phyloP scores from a whole-genome alignment of 2,888 invertebrate genomes.

The Formica aserva region DNA sequence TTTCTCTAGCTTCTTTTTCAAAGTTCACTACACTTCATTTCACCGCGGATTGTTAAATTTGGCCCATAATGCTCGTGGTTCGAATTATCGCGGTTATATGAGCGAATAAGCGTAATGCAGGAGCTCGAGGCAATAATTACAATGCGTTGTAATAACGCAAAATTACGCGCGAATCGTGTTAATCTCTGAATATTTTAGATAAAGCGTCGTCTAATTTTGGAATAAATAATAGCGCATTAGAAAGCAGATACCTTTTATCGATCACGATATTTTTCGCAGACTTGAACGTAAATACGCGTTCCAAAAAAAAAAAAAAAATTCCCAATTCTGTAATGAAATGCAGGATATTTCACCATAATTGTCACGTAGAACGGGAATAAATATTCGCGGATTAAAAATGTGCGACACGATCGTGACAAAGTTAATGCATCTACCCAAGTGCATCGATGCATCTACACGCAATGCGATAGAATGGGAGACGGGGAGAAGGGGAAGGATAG shows the following conservation, averaged over 20 bases:
- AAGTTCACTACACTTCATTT: conserved; percentile 24
- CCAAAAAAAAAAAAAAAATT: not conserved
- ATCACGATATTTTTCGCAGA: not conserved
- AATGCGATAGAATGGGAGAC: not conserved
- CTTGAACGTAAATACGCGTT: not conserved
- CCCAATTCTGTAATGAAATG: not conserved
- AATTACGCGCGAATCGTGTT: conserved; percentile 78
- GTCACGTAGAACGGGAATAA: not conserved
- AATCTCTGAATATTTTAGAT: conserved; percentile 29
- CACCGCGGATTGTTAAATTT: conserved; percentile 36
- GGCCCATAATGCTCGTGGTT: not conserved
- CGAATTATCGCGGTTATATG: conserved; percentile 37
- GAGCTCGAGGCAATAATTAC: conserved; percentile 74
- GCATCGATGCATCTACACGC: conserved; percentile 26
- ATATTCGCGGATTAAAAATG: conserved; percentile 66
- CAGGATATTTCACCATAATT: not conserved
- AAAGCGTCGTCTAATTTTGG: not conserved
- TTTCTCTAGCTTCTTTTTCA: conserved; percentile 4
- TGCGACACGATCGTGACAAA: conserved; percentile 25
- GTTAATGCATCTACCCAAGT: conserved; percentile 31
- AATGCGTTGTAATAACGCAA: conserved; percentile 75
- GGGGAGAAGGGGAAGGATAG: not conserved
- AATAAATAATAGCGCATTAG: not conserved
- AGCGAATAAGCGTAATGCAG: conserved; percentile 38
- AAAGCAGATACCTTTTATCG: not conserved